These are phyloP conservation scores for Zaprionus vittiger DNA, from an alignment of 1,140 invertebrate genomes.

Conservation along the genomic window DNA sequence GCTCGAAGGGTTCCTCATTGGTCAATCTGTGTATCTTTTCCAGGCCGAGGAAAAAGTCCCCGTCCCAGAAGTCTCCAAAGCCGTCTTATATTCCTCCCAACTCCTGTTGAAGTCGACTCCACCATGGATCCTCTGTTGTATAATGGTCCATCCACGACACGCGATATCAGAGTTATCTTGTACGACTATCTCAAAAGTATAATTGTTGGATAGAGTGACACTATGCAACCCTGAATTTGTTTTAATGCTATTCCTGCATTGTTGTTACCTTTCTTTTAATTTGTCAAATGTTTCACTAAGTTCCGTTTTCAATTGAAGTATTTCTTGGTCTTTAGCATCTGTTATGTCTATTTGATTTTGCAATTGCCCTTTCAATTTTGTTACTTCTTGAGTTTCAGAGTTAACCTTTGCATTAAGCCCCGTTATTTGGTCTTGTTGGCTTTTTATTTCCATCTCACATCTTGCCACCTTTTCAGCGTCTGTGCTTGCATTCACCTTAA, in stretches of 20 bases:
- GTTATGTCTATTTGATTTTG: neutral
- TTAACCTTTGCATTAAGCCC: too few relatives aligned
- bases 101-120: neutral
- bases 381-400: too few relatives aligned
- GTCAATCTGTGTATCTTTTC: slow-evolving; percentile 7
- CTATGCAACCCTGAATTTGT: too few relatives aligned
- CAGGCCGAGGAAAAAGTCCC: slow-evolving; percentile 3
- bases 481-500: too few relatives aligned
- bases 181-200: neutral
- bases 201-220: neutral
- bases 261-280: too few relatives aligned
- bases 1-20: neutral
- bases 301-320: neutral
- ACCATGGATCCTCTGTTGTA: slow-evolving; percentile 2
- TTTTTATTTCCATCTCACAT: neutral
- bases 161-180: neutral
- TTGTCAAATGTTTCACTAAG: neutral
- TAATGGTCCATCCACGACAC: neutral
- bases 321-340: neutral
- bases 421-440: neutral
- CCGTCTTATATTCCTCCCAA: neutral
- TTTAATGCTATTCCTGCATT: too few relatives aligned
- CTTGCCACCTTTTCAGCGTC: neutral
- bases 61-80: neutral
- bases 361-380: too few relatives aligned